phyloP scores from a whole-genome alignment of 2,113 vertebrate species.

The Thomomys bottae region DNA sequence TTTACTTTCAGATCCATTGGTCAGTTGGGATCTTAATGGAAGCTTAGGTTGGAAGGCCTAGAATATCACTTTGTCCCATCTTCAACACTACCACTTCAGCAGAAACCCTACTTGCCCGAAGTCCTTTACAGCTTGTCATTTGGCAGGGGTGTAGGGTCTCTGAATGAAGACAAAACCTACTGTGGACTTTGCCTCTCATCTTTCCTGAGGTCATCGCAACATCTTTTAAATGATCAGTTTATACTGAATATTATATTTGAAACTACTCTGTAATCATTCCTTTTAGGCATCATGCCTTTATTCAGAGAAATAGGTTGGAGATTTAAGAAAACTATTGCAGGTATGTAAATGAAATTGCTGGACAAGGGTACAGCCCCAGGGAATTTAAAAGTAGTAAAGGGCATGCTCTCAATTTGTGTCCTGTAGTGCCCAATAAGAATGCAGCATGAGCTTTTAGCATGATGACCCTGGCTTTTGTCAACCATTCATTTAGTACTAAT shows the following conservation, averaged over 20 bases:
- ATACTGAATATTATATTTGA: not conserved
- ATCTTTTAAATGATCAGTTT: slow-evolving; percentile 20
- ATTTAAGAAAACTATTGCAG: slow-evolving; percentile 64
- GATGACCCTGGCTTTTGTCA: slow-evolving; percentile 39
- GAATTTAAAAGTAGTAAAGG: slow-evolving; percentile 37
- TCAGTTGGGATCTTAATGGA: not conserved
- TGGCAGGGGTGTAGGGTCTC: not conserved
- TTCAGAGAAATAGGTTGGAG: slow-evolving; percentile 51
- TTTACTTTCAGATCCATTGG: not conserved
- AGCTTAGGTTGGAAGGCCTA: not conserved
- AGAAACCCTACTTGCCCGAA: not conserved
- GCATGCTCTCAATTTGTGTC: slow-evolving; percentile 15
- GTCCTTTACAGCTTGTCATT: not conserved
- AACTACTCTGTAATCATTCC: slow-evolving; percentile 6
- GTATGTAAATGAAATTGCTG: slow-evolving; percentile 62
- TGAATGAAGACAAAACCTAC: not conserved
- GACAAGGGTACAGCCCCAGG: slow-evolving; percentile 51
- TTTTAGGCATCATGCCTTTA: slow-evolving; percentile 23
- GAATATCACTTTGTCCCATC: rapidly evolving
- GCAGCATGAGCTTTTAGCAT: not conserved
- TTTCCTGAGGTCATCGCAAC: not conserved
- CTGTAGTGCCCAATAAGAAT: slow-evolving; percentile 22
- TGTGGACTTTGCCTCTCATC: not conserved
- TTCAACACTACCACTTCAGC: not conserved
- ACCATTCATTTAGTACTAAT: slow-evolving; percentile 8